Base-by-base conservation (phyloP, 2,113 vertebrate species). In the Camelus bactrianus region DNA sequence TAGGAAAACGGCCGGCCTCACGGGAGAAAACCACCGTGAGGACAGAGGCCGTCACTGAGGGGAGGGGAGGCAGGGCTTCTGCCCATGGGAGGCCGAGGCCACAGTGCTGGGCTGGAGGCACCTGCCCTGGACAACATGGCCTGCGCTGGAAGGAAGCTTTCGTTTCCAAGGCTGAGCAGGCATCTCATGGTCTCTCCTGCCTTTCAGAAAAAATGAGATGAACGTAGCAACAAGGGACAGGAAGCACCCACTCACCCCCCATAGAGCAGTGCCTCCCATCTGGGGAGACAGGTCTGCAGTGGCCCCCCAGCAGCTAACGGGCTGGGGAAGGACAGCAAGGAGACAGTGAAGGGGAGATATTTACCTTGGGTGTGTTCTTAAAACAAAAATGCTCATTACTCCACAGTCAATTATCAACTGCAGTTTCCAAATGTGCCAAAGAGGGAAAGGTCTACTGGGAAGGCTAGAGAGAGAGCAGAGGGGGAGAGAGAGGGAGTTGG, bases 341-440 rank as follows among this genome's bases (percentile, higher is more conserved):
- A 26, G 15, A 30, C 42, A 60, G 64, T 20, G 19, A 94, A 88
- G 48, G 24, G 48, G 54, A 82, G 88, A 93, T 95, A 98, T 97
- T 98, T 98, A 98, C 98, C 98, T 98, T 97, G 69, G 84, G 84
- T 56, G 91, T 80, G 86, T 77, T 95, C 93, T 92, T 90, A 98
- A 97, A 97, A 97, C 97, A 98, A 98, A 98, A 97, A 96, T 16
- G 91, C 89, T 92, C 97, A 97, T 92, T 97, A 97, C 95, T 98
- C 93, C 97, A 98, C 93, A 98, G 97, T 96, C 98, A 97, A 88
- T 97, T 95, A 98, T 98, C 99, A 99, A 99, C 98, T 99, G 99
- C 98, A 99, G 98, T 99, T 99, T 97, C 99, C 99, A 98, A 99
- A 99, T 98, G 99, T 98, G 98, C 99, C 99, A 99, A 99, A 99